phyloP scores from a whole-genome alignment of 2,888 invertebrate genomes.

The Cyrtodaria siliqua region DNA sequence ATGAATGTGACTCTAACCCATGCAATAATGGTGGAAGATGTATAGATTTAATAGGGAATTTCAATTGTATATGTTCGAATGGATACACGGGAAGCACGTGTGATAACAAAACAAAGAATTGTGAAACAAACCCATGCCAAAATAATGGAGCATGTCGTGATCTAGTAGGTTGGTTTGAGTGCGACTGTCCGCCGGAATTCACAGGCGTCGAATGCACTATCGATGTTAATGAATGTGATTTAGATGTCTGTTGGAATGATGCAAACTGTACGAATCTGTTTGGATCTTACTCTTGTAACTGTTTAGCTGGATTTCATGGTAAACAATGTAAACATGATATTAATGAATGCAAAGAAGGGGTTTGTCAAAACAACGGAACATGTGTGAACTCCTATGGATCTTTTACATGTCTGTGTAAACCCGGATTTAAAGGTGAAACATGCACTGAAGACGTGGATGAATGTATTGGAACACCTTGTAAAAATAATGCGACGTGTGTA shows the following conservation, averaged over 20 bases:
- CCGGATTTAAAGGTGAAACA: too few relatives aligned
- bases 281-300: constrained; percentile 44
- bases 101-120: background rate
- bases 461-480: too few relatives aligned
- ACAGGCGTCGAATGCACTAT: constrained; percentile 8
- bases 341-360: too few relatives aligned
- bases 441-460: too few relatives aligned
- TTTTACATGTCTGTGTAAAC: too few relatives aligned
- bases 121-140: constrained; percentile 17
- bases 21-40: constrained; percentile 25
- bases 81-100: background rate
- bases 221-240: constrained; percentile 50
- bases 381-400: too few relatives aligned
- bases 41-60: constrained; percentile 16
- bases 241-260: constrained; percentile 30
- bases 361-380: too few relatives aligned
- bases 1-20: background rate
- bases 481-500: too few relatives aligned
- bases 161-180: background rate
- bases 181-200: too few relatives aligned
- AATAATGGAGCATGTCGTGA: constrained; percentile 13
- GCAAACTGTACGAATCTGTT: constrained; percentile 40
- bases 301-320: too few relatives aligned
- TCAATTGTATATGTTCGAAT: background rate
- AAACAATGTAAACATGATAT: too few relatives aligned